Evolutionary conservation across 37 sponge, comb jelly and placozoan genomes (phyloP), one percentile per base, ranked within the genome.

Genomic region (Agelas oroides): DNA sequence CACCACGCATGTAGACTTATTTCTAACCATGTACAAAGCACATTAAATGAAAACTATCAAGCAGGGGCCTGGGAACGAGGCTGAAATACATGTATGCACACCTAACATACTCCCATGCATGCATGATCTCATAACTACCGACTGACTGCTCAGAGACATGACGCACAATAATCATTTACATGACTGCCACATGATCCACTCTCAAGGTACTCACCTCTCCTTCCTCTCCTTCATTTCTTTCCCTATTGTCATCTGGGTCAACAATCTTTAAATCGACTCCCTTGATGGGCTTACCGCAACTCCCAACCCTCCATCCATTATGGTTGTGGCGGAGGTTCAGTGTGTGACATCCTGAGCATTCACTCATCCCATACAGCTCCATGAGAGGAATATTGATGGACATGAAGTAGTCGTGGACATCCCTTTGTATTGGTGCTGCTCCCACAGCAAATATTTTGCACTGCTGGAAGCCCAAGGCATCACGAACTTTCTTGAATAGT

Each of bases 351-450:
- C 91, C 92, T 41, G 78, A 83, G 71, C 81, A 81, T 71, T 96
- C 96, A 3, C 62, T 54, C 84, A 25, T 67, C 32, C 99, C 99
- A 63, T 95, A 98, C 27, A 92, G 62, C 73, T 94, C 94, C 74
- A 90, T 84, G 55, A 98, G 70, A 13, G 99, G 94, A n/a, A 98
- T 88, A 68, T 98, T 85, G 35, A 96, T 23, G 41, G 87, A 81
- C 80, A 79, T 86, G 86, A 95, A 98, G 89, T 79, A 98, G 3
- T 94, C 92, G 52, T 94, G 67, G 15, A 90, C 73, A 55, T 74
- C 75, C 30, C 1, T 63, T 6, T 5, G 30, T 37, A 38, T 58
- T 19, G 83, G 82, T 8, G 89, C 83, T 53, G 77, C 61, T 37
- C 82, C 83, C 39, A 61, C 40, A 23, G 69, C 71, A n/a, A 73